phyloP scores from a whole-genome alignment of 1,140 invertebrate species.

The Melipona quadrifasciata region DNA sequence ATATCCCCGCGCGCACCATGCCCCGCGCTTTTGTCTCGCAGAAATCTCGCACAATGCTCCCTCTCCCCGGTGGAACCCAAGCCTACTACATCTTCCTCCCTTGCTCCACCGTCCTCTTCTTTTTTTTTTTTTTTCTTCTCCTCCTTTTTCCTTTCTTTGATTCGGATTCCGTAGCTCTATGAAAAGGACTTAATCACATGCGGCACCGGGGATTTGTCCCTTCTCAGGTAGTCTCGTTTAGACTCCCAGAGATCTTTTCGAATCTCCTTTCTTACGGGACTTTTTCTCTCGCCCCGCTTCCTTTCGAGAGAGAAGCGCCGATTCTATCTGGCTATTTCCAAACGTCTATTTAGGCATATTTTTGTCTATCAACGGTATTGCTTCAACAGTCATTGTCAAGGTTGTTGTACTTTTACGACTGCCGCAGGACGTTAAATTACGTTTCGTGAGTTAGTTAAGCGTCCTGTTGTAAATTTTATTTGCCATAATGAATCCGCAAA shows the following conservation, averaged over 20 bases:
- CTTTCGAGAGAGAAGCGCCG: background rate
- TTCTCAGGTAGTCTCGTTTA: conserved; percentile 54
- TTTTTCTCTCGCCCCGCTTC: background rate
- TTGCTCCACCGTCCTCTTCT: background rate
- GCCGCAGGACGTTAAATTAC: no score
- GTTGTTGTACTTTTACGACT: no score
- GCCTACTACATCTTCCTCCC: conserved; percentile 32
- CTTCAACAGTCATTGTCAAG: no score
- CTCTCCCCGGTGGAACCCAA: conserved; percentile 30
- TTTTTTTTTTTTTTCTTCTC: conserved; percentile 20
- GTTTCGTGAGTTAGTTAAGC: no score
- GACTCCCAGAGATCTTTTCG: background rate
- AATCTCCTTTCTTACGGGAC: conserved; percentile 14
- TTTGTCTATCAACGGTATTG: no score
- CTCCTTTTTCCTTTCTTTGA: conserved; percentile 25
- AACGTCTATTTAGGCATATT: background rate
- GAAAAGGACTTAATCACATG: conserved; percentile 67
- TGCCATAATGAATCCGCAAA: no score
- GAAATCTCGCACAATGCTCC: conserved; percentile 59
- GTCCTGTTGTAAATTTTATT: no score
- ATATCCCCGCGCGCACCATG: conserved; percentile 13
- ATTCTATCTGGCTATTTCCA: background rate
- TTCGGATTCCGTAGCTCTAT: conserved; percentile 52
- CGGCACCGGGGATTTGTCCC: conserved; percentile 60
- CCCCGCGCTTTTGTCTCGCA: conserved; percentile 57